Conservation (phyloP, 2,113 vertebrate species). For the Oreochromis niloticus region DNA sequence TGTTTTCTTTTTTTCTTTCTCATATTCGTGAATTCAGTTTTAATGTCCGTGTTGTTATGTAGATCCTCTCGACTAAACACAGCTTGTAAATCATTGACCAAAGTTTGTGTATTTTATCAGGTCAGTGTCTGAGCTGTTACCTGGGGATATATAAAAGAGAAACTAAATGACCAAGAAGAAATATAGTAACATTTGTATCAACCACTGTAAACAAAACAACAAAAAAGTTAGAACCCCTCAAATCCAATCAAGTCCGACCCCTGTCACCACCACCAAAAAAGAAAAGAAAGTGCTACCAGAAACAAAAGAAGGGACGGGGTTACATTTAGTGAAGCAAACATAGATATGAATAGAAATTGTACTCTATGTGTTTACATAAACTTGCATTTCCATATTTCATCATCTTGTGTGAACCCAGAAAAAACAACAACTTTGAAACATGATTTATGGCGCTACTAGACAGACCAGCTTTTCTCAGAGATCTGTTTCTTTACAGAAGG, state of each 20-base stretch:
- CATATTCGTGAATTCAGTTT: not conserved
- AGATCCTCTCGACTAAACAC: not conserved
- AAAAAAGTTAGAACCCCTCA: not conserved
- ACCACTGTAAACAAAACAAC: not conserved
- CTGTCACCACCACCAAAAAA: not conserved
- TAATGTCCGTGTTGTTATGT: not conserved
- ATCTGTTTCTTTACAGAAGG: not conserved
- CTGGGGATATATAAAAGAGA: not conserved
- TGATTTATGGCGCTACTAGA: not conserved
- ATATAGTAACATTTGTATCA: not conserved
- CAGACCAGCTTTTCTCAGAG: not conserved
- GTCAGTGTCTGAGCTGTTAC: not conserved
- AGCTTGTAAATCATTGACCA: not conserved
- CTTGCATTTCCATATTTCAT: not conserved
- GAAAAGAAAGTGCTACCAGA: not conserved
- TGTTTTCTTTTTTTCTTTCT: not conserved
- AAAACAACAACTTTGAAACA: not conserved
- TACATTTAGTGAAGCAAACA: not conserved
- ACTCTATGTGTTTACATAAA: rapidly evolving
- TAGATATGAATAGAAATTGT: not conserved
- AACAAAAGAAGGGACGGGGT: not conserved
- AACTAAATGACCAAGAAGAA: not conserved
- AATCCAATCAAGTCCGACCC: not conserved
- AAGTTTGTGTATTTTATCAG: not conserved
- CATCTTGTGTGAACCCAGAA: not conserved